Evolutionary conservation across 2,888 invertebrate species (phyloP).

Genomic region (Coremacera marginata): DNA sequence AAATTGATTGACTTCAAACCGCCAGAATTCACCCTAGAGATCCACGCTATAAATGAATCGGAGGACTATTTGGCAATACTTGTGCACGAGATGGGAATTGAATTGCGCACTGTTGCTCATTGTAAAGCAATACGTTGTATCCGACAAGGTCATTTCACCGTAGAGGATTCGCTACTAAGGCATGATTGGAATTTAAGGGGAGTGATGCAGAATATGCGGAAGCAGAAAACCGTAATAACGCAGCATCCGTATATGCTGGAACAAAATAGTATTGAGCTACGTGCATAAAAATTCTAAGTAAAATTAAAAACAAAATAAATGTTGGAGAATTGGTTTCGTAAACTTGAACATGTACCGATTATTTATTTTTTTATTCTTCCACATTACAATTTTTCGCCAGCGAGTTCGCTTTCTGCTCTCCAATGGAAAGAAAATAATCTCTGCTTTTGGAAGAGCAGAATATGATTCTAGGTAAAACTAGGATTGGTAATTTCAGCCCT

Average conservation of each 20-base stretch:
- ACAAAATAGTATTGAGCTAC: conserved; percentile 57
- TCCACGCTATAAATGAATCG: conserved; percentile 88
- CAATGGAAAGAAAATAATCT: too few species aligned
- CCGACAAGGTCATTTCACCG: conserved; percentile 83
- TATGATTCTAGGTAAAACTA: too few species aligned
- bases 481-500: too few species aligned
- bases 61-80: conserved; percentile 81
- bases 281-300: conserved; percentile 31
- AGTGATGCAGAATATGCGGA: conserved; percentile 76
- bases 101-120: conserved; percentile 83
- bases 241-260: conserved; percentile 60
- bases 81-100: conserved; percentile 86
- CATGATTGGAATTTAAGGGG: conserved; percentile 85
- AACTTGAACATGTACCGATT: too few species aligned
- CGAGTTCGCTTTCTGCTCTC: too few species aligned
- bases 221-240: conserved; percentile 71
- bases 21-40: conserved; percentile 89
- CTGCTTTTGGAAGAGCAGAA: too few species aligned
- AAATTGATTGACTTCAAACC: conserved; percentile 84
- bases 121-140: conserved; percentile 85
- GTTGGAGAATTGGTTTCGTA: too few species aligned
- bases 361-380: too few species aligned
- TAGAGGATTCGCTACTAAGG: conserved; percentile 81
- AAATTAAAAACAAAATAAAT: background rate
- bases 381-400: too few species aligned